Evolutionary conservation across 2,113 vertebrate genomes (phyloP), one percentile per base, ranked within the genome.

Genomic region (Pelobates fuscus): DNA sequence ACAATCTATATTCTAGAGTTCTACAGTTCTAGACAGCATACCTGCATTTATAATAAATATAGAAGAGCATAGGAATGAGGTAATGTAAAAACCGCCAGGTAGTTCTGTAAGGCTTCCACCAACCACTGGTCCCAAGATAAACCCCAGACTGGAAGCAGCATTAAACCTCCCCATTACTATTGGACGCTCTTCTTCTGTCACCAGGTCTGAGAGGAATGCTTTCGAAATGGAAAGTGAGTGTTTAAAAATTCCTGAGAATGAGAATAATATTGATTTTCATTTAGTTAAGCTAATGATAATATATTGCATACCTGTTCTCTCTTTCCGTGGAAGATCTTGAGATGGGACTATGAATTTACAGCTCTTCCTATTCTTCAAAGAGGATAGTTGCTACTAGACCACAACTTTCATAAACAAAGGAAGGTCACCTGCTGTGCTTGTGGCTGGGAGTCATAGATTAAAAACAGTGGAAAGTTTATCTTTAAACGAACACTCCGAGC

Each of bases 151-250:
- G 1, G 95, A 98, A 14, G 93, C 95, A 20, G 94, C 94, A 29
- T 95, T 98, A 75, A 98, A 97, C 59, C 88, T 90, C 18, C 96
- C 97, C 84, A 98, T 94, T 24, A 95, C 93, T 7, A 95, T 89
- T 0, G 96, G 95, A 55, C 96, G 94, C 37, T 97, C 94, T 44
- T 87, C 84, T 80, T 95, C 94, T 0, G 87, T 83, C 82, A 97
- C 95, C 86, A 98, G 80, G 79, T 99, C 97, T 5, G 97, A 95
- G 55, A 99, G 91, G 67, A 99, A 87, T 0, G 96, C 96, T 88
- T 95, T 95, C 82, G 94, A 96, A 83, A 99, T 94, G 60, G 97
- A 97, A 30, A 96, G 90, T 0, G 97, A 97, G 84, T 98, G 96
- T 68, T 99, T 99, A 88, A 99, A 99, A 81, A 99, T 86, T 73